phyloP scores from a whole-genome alignment of 2,888 invertebrate species.

The Stictocephala bisonia region DNA sequence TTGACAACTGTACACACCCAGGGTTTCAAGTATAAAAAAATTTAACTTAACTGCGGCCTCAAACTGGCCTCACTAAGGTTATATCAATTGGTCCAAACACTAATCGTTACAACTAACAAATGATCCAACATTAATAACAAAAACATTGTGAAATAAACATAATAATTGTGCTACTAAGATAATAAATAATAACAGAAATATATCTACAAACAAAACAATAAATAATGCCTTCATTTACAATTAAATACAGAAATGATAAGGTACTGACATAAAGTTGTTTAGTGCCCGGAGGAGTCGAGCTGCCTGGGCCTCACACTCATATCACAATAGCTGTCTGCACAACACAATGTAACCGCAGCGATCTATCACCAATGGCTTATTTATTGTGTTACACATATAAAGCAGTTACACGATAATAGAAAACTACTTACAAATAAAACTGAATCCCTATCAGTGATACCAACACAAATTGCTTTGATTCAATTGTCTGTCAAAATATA shows the following conservation, averaged over 20 bases:
- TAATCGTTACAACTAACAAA: slow-evolving; percentile 30
- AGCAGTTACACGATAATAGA: no score
- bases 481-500: no score
- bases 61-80: slow-evolving; percentile 34
- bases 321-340: no score
- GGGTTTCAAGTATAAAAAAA: slow-evolving; percentile 1
- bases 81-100: slow-evolving; percentile 21
- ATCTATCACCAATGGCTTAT: no score
- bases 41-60: slow-evolving; percentile 30
- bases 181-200: slow-evolving; percentile 38
- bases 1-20: slow-evolving; percentile 33
- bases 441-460: no score
- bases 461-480: no score
- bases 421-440: no score
- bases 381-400: no score
- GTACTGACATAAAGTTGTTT: no score
- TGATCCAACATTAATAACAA: slow-evolving; percentile 33
- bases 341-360: no score
- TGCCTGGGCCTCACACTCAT: no score
- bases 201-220: slow-evolving; percentile 43
- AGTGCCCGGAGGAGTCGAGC: no score
- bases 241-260: slow-evolving; percentile 34
- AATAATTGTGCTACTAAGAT: slow-evolving; percentile 30
- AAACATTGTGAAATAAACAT: slow-evolving; percentile 1
- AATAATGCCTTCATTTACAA: slow-evolving; percentile 35